Evolutionary conservation across 2,797 vertebrate genomes (phyloP).

Genomic region (Hafferia zeledoni): DNA sequence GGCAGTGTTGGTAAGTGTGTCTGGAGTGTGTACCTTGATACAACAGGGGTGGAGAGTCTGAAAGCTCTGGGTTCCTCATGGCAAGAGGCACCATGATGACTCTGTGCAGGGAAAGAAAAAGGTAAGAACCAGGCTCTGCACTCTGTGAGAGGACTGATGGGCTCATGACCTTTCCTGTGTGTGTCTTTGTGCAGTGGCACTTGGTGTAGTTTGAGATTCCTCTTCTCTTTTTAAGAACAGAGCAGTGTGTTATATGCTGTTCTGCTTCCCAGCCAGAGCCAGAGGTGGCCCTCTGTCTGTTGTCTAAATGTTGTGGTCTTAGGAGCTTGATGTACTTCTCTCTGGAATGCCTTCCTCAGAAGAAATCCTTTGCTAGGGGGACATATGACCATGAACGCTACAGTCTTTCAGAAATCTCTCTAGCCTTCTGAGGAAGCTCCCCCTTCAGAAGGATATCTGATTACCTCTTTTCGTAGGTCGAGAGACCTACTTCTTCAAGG

Average conservation of each 20-base stretch:
- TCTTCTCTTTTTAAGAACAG: not conserved
- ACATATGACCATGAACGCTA: fast-evolving
- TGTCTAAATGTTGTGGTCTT: not conserved
- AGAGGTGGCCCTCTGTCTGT: too few relatives aligned
- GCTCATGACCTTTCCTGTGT: not conserved
- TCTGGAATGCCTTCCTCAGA: not conserved
- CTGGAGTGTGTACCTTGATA: not conserved
- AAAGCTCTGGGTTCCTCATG: not conserved
- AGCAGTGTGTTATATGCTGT: not conserved
- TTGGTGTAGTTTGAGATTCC: fast-evolving
- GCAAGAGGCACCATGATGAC: fast-evolving
- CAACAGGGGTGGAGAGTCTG: not conserved
- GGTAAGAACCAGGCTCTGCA: not conserved
- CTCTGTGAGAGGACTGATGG: not conserved
- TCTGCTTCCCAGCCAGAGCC: not conserved
- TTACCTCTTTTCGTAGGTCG: not conserved
- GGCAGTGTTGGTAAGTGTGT: not conserved
- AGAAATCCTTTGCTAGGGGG: not conserved
- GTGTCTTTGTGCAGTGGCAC: not conserved
- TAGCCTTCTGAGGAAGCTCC: not conserved
- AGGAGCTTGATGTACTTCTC: not conserved
- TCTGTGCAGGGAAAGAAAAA: not conserved
- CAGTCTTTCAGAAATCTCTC: not conserved
- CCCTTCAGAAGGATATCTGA: not conserved
- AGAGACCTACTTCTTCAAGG: not conserved